These are phyloP conservation scores for Synanthedon andrenaeformis DNA, from an alignment of 2,888 invertebrate genomes.

Conservation along the genomic window DNA sequence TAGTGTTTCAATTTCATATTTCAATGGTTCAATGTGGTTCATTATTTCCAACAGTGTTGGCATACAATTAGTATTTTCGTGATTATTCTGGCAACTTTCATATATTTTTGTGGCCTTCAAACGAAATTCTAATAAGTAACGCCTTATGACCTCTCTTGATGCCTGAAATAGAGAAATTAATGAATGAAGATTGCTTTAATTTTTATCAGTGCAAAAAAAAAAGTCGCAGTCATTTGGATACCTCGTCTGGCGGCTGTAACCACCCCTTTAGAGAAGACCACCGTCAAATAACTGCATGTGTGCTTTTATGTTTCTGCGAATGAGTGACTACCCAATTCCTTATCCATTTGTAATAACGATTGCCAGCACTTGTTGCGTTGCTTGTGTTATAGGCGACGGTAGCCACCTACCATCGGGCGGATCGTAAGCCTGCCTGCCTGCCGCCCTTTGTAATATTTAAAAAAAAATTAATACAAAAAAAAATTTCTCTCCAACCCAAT, in stretches of 20 bases:
- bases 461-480: too few species aligned
- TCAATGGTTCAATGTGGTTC: constrained; percentile 54
- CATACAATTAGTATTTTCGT: constrained; percentile 34
- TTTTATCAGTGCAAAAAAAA: too few species aligned
- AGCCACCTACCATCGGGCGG: too few species aligned
- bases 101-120: constrained; percentile 53
- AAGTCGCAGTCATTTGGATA: too few species aligned
- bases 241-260: neutral
- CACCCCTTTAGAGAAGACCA: neutral
- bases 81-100: constrained; percentile 27
- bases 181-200: neutral
- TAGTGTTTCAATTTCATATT: constrained; percentile 64
- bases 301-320: neutral
- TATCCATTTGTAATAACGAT: too few species aligned
- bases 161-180: constrained; percentile 50
- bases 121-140: constrained; percentile 72
- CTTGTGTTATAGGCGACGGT: too few species aligned
- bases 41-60: constrained; percentile 54
- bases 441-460: too few species aligned
- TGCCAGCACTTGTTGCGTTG: too few species aligned
- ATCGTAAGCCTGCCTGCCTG: too few species aligned
- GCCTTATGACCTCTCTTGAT: constrained; percentile 71
- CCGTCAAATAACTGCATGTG: neutral
- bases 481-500: too few species aligned
- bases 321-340: too few species aligned